Evolutionary conservation across 2,888 invertebrate genomes (phyloP), one percentile per base, ranked within the genome.

Genomic region (Plebejus anna): DNA sequence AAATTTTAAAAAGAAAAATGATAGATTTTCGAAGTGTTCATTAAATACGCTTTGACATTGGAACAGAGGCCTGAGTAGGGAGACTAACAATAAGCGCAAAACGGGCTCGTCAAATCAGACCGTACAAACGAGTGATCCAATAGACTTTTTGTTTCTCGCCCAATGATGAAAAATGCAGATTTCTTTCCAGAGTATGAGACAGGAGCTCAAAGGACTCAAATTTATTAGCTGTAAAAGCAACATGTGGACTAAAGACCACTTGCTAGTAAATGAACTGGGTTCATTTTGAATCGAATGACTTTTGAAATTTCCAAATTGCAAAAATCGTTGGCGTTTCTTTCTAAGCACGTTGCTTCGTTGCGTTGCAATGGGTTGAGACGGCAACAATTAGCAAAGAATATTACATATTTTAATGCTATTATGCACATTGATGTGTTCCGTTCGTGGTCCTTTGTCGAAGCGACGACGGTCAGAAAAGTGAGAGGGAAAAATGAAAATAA

Each of bases 101-200:
- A 82, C 75, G 82, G 79, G 80, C 78, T 80, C 81, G 80, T 79
- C 81, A 81, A 80, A 82, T 81, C 80, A 80, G 81, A 78, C 80
- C 75, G 80, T 80, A 81, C 82, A 82, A 82, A 82, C 81, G 82
- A 82, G 80, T 80, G 82, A 81, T 81, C 81, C 82, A 80, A 82
- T 81, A 81, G 81, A 80, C 80, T 83, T 82, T 83, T 83, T 82
- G 80, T 78, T 82, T 82, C 80, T 78, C 76, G 77, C 77, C 78
- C 76, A 79, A 80, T 78, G 78, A 79, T 79, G 80, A 80, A 82
- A 80, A 81, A 81, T 80, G 79, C 77, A 80, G 80, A 80, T 80
- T 77, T 78, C 77, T 80, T 79, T 79, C 79, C 79, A 80, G 80
- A 80, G 78, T 79, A 77, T 76, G 79, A 75, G 78, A 78, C 79